These are phyloP conservation scores for Atta texana DNA, from an alignment of 1,140 invertebrate genomes.

Conservation along the genomic window DNA sequence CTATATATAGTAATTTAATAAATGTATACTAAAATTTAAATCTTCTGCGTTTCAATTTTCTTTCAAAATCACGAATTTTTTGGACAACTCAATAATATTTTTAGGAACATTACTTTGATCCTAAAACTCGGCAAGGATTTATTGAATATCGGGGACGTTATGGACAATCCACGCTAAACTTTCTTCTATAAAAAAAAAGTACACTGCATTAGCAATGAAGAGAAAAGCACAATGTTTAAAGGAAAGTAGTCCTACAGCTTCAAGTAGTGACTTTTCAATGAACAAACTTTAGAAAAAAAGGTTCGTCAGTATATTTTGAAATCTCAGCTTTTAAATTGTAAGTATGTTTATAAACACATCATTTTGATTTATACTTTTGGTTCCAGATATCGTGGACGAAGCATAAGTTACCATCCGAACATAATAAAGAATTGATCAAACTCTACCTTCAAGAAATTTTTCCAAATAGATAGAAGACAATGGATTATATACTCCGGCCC, in stretches of 20 bases:
- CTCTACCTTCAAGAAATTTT: neutral
- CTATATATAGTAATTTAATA: too few relatives aligned
- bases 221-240: neutral
- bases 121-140: neutral
- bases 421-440: neutral
- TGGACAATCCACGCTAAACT: neutral
- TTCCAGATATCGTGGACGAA: neutral
- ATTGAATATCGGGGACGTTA: neutral
- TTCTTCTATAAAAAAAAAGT: neutral
- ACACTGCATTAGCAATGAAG: neutral
- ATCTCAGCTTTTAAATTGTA: neutral
- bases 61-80: too few relatives aligned
- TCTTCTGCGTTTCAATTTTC: too few relatives aligned
- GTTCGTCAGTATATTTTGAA: neutral
- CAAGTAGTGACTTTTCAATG: neutral
- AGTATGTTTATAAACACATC: neutral
- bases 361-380: neutral
- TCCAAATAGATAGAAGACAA: neutral
- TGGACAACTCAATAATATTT: too few relatives aligned
- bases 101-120: conserved; percentile 1
- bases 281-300: neutral
- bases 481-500: neutral
- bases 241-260: neutral
- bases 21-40: too few relatives aligned
- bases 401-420: neutral